These are phyloP conservation scores for Phlogophora meticulosa DNA, from an alignment of 2,888 invertebrate genomes.

Conservation along the genomic window DNA sequence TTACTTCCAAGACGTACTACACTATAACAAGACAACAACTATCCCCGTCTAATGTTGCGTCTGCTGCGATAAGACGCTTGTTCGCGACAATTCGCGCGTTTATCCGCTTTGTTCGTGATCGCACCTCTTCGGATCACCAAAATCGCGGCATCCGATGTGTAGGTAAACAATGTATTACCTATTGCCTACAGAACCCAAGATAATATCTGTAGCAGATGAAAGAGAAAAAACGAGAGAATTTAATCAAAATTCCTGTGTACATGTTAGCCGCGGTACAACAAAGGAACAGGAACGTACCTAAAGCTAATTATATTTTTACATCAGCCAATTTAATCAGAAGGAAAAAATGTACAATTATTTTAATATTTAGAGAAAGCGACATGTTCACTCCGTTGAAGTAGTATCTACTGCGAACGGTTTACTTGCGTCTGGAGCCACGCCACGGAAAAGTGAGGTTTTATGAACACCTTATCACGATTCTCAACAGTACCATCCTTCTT, in stretches of 20 bases:
- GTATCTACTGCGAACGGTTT: constrained; percentile 1
- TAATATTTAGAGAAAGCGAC: constrained; percentile 26
- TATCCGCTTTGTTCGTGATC: constrained; percentile 30
- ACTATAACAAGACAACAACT: not conserved
- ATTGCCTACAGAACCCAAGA: constrained; percentile 25
- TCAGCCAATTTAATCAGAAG: constrained; percentile 41
- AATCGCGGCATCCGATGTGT: constrained; percentile 11
- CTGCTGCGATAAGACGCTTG: not conserved
- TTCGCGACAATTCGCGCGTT: not conserved
- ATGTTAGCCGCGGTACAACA: constrained; percentile 35
- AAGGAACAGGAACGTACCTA: constrained; percentile 30
- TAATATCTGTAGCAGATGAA: constrained; percentile 27
- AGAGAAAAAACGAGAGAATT: constrained; percentile 20
- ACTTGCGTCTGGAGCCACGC: not conserved
- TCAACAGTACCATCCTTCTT: too few relatives aligned
- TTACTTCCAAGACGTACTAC: not conserved
- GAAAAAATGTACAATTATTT: constrained; percentile 36
- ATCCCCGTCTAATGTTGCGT: constrained; percentile 1
- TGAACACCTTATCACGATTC: too few relatives aligned
- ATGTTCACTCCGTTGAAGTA: not conserved
- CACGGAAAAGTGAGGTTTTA: not conserved
- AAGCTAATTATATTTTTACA: constrained; percentile 54
- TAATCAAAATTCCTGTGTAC: constrained; percentile 38
- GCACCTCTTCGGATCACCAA: constrained; percentile 13
- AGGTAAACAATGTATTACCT: constrained; percentile 19